Base-by-base conservation (phyloP, 1,140 invertebrate species). In the Drosophila ironensis region DNA sequence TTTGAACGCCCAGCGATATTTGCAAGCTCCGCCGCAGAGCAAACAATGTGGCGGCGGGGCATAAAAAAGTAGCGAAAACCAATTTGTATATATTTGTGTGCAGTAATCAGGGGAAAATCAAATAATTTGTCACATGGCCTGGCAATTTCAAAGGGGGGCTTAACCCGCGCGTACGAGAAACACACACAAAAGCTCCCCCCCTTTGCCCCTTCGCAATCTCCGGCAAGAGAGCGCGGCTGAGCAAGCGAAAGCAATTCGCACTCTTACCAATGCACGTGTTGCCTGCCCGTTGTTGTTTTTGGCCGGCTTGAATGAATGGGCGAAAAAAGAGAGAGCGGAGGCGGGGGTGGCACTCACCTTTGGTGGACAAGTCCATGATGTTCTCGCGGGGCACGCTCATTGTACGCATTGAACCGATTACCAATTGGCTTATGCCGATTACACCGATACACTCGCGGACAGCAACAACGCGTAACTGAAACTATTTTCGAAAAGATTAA, bases 281-380 rank as follows among this genome's bases (percentile, higher is more conserved):
- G 63, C 30, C 20, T 42, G n/a, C n/a, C n/a, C n/a, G n/a, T 46
- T 41, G 48, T 51, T 41, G 5, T 67, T 54, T 56, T 61, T 20
- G 30, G 14, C 12, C 48, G 33, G 50, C 40, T 63, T 68, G 30
- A 72, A 63, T 64, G 77, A 56, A 52, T 41, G 33, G 35, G 37
- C 38, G 35, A 35, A 14, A 20, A 40, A 20, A 7, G n/a, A 17
- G 20, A 4, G 17, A n/a, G 30, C 9, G 38, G 27, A 24, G 16
- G 6, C 7, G 11, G 38, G n/a, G 60, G 7, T 9, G 16, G 24
- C 42, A 80, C 80, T 68, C 53, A 86, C 80, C 80, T 80, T 66
- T 74, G 25, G 84, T 71, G 67, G 80, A 86, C 57, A 86, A 80
- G 80, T 86, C 80, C 80, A 86, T 86, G 47, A 86, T 86, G 45